These are phyloP conservation scores for Nomia melanderi DNA, from an alignment of 1,140 invertebrate genomes.

Conservation along the genomic window DNA sequence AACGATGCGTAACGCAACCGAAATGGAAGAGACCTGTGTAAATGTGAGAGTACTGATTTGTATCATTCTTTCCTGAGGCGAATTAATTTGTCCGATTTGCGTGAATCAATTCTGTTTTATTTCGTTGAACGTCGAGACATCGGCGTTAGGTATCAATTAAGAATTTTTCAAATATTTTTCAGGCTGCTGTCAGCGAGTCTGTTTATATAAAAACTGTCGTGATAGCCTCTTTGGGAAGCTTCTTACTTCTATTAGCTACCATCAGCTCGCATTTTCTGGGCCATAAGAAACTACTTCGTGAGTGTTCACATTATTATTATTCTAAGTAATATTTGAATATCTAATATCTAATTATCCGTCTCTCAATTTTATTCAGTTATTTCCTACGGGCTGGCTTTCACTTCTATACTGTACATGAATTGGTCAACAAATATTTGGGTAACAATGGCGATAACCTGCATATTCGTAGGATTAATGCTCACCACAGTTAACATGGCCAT, in stretches of 20 bases:
- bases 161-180: not conserved
- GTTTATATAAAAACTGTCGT: slow-evolving; percentile 68
- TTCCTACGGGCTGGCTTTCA: slow-evolving; percentile 31
- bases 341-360: not conserved
- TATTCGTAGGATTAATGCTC: slow-evolving; percentile 81
- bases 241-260: slow-evolving; percentile 61
- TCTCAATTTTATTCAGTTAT: slow-evolving; percentile 26
- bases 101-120: no score
- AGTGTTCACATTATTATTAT: slow-evolving; percentile 31
- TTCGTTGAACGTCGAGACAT: no score
- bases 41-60: not conserved
- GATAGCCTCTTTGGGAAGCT: slow-evolving; percentile 49
- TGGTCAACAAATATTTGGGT: slow-evolving; percentile 72
- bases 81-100: no score
- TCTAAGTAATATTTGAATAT: not conserved
- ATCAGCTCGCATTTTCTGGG: slow-evolving; percentile 64
- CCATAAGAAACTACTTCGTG: slow-evolving; percentile 70
- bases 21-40: not conserved
- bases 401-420: slow-evolving; percentile 56
- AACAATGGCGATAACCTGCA: slow-evolving; percentile 78
- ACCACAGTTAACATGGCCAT: slow-evolving; percentile 80
- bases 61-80: no score
- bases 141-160: no score
- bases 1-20: not conserved
- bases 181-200: slow-evolving; percentile 58